Evolutionary conservation across 2,888 invertebrate species (phyloP).

Genomic region (Brachypterus glaber): DNA sequence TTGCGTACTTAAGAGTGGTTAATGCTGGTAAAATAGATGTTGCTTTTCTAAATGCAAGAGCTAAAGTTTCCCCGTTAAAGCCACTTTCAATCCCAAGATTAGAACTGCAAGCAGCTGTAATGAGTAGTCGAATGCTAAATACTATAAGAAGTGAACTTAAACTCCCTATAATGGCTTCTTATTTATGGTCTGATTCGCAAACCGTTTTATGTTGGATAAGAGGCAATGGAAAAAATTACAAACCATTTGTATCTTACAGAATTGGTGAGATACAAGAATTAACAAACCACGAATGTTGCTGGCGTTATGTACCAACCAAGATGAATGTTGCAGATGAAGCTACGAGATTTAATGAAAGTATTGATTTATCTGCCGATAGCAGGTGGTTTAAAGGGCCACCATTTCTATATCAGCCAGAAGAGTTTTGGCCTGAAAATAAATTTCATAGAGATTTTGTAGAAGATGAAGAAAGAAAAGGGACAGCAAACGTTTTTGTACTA

Average conservation of each 20-base stretch:
- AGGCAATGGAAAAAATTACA: slow-evolving; percentile 1
- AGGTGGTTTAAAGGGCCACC: neutral
- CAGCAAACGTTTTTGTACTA: neutral
- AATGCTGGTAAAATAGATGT: too few species aligned
- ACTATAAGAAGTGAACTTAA: slow-evolving; percentile 1
- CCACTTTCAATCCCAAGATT: too few species aligned
- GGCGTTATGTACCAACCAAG: slow-evolving; percentile 3
- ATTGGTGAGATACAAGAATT: slow-evolving; percentile 7
- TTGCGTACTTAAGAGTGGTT: too few species aligned
- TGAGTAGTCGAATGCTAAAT: too few species aligned
- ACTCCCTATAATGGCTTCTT: neutral
- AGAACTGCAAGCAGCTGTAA: too few species aligned
- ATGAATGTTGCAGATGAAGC: slow-evolving; percentile 3
- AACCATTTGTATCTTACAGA: slow-evolving; percentile 4
- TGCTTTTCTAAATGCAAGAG: too few species aligned
- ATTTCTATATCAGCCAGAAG: too few species aligned
- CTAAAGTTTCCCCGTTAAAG: too few species aligned
- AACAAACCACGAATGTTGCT: neutral
- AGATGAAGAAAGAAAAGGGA: slow-evolving; percentile 1
- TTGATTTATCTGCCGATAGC: neutral
- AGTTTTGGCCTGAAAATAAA: too few species aligned
- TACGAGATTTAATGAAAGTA: slow-evolving; percentile 3
- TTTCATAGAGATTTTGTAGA: too few species aligned
- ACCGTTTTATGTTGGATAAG: slow-evolving; percentile 5
- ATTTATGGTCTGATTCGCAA: slow-evolving; percentile 6